Evolutionary conservation across 2,888 invertebrate genomes (phyloP).

Genomic region (Endotricha flammealis): DNA sequence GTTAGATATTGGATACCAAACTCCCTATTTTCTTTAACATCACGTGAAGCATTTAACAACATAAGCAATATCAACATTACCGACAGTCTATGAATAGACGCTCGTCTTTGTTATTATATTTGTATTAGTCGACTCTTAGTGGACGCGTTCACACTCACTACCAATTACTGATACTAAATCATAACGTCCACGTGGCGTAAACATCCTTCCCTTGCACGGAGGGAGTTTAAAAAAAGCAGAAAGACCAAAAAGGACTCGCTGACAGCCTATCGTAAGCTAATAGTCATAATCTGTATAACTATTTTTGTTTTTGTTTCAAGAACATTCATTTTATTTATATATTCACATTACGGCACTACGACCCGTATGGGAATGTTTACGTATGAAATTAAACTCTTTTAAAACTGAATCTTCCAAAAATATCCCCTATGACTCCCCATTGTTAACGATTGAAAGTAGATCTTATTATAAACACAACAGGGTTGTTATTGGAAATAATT

Average conservation of each 20-base stretch:
- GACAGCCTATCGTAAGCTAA: conserved; percentile 69
- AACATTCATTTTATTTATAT: conserved; percentile 55
- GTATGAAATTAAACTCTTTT: conserved; percentile 53
- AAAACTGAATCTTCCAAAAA: conserved; percentile 36
- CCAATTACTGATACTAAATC: conserved; percentile 74
- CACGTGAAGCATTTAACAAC: conserved; percentile 45
- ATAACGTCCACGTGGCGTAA: conserved; percentile 69
- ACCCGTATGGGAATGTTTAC: conserved; percentile 70
- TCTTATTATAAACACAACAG: conserved; percentile 18
- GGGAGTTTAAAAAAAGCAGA: conserved; percentile 47
- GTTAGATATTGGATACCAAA: too few species aligned
- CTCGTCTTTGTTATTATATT: conserved; percentile 68
- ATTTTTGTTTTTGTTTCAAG: conserved; percentile 46
- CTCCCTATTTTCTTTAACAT: conserved; percentile 33
- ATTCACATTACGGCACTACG: conserved; percentile 42
- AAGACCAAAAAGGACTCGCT: conserved; percentile 62
- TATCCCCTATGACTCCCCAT: conserved; percentile 21
- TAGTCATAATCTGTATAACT: conserved; percentile 65
- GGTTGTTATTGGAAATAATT: not conserved
- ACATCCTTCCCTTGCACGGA: conserved; percentile 59
- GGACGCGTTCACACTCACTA: conserved; percentile 71
- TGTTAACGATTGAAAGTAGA: conserved; percentile 18
- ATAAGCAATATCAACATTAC: conserved; percentile 47
- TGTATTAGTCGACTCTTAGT: conserved; percentile 65
- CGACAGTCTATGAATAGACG: conserved; percentile 55